Evolutionary conservation across 2,797 vertebrate species (phyloP).

Genomic region (Rhyacichthys aspro): DNA sequence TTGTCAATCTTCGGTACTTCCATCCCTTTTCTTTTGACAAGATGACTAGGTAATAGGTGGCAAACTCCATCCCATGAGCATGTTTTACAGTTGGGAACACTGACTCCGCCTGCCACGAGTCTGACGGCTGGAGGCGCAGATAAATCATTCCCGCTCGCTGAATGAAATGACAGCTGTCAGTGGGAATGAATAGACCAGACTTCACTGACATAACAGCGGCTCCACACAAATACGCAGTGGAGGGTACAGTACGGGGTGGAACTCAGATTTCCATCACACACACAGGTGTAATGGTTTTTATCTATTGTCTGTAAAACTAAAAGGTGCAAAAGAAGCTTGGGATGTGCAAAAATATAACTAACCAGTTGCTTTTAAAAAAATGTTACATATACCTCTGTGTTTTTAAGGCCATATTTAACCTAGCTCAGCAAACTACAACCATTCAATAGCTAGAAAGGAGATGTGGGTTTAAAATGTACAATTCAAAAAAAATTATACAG

Average conservation of each 20-base stretch:
- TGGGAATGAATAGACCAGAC: constrained; percentile 29
- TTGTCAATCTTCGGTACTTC: not conserved
- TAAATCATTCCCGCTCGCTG: constrained; percentile 36
- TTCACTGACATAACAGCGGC: constrained; percentile 15
- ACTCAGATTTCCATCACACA: not conserved
- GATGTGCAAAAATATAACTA: too few species aligned
- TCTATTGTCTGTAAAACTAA: too few species aligned
- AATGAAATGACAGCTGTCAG: constrained; percentile 60
- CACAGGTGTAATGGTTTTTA: too few species aligned
- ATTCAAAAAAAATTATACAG: too few species aligned
- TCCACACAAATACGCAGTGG: constrained; percentile 7
- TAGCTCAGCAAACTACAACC: too few species aligned
- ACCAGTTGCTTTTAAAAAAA: too few species aligned
- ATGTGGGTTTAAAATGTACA: too few species aligned
- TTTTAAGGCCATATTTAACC: too few species aligned
- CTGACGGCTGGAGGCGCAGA: constrained; percentile 28
- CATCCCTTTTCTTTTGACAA: constrained; percentile 20
- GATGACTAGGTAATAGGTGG: constrained; percentile 30
- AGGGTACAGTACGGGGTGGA: not conserved
- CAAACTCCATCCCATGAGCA: constrained; percentile 44
- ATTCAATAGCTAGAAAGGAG: too few species aligned
- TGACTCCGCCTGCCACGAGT: constrained; percentile 10
- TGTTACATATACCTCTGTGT: too few species aligned
- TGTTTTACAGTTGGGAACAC: not conserved
- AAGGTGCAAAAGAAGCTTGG: too few species aligned